phyloP scores from a whole-genome alignment of 2,113 vertebrate species.

The Catharus bicknelli region DNA sequence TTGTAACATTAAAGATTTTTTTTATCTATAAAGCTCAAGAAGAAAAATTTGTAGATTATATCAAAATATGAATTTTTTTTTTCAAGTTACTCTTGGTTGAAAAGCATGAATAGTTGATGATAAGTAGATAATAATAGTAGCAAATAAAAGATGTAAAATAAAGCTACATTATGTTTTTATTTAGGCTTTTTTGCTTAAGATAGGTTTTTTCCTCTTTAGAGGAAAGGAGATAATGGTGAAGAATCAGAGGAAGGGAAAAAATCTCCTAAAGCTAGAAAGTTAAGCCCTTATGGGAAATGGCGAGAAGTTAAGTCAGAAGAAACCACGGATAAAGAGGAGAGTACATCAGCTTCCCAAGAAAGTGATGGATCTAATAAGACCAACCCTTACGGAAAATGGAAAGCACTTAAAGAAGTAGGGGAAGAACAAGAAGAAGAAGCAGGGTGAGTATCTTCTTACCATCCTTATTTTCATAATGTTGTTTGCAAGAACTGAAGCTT shows the following conservation, averaged over 20 bases:
- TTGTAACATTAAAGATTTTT: background rate
- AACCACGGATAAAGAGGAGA: conserved; percentile 32
- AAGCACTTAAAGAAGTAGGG: conserved; percentile 69
- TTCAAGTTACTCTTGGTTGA: background rate
- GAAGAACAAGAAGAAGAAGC: conserved; percentile 60
- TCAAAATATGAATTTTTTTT: background rate
- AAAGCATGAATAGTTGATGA: background rate
- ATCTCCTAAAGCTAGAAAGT: conserved; percentile 62
- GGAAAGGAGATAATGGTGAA: conserved; percentile 61
- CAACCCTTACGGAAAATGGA: conserved; percentile 87
- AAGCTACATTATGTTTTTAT: conserved; percentile 61
- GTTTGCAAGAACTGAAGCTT: background rate
- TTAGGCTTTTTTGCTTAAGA: conserved; percentile 63
- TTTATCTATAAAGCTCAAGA: background rate
- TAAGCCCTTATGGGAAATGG: conserved; percentile 88
- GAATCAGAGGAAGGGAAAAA: conserved; percentile 63
- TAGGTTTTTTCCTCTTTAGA: conserved; percentile 69
- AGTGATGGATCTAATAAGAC: conserved; percentile 49
- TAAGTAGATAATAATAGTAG: background rate
- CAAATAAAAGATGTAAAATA: conserved; percentile 40
- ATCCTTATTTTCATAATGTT: background rate
- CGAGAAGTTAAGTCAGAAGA: conserved; percentile 77
- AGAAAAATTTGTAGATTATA: background rate
- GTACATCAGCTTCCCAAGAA: conserved; percentile 41
- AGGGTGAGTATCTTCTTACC: conserved; percentile 76